Conservation (phyloP, 1,140 invertebrate species). For the Drosophila triauraria region DNA sequence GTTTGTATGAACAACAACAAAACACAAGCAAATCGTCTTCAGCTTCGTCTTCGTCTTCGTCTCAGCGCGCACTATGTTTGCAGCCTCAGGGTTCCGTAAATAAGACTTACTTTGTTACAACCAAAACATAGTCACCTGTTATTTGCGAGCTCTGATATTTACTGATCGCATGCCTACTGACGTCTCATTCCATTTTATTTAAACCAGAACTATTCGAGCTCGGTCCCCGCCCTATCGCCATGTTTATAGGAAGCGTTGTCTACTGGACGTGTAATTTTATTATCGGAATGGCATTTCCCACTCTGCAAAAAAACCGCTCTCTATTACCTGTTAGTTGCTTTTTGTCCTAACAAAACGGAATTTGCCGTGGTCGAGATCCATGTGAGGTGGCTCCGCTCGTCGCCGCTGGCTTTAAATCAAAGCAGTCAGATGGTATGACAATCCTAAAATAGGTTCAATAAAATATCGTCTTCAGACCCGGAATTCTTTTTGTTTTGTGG, state of each 20-base stretch:
- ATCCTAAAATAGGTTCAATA: constrained; percentile 15
- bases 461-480: not conserved
- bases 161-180: not conserved
- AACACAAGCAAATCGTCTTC: too few relatives aligned
- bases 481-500: too few relatives aligned
- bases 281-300: constrained; percentile 92
- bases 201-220: constrained; percentile 93
- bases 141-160: not conserved
- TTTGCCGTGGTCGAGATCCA: constrained; percentile 88
- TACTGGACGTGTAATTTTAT: constrained; percentile 96
- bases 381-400: constrained; percentile 87
- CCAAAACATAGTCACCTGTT: too few relatives aligned
- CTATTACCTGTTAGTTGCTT: constrained; percentile 86
- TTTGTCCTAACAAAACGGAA: constrained; percentile 88
- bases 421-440: not conserved
- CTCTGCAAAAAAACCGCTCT: constrained; percentile 88
- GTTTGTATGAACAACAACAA: too few relatives aligned
- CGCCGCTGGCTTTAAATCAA: constrained; percentile 85
- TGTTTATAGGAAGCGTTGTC: constrained; percentile 93
- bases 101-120: too few relatives aligned
- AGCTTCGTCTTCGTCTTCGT: too few relatives aligned
- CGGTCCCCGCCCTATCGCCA: constrained; percentile 92
- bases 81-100: too few relatives aligned
- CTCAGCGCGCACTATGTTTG: too few relatives aligned
- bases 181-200: not conserved